Conservation (phyloP, 1,140 invertebrate genomes). For the Manduca sexta region DNA sequence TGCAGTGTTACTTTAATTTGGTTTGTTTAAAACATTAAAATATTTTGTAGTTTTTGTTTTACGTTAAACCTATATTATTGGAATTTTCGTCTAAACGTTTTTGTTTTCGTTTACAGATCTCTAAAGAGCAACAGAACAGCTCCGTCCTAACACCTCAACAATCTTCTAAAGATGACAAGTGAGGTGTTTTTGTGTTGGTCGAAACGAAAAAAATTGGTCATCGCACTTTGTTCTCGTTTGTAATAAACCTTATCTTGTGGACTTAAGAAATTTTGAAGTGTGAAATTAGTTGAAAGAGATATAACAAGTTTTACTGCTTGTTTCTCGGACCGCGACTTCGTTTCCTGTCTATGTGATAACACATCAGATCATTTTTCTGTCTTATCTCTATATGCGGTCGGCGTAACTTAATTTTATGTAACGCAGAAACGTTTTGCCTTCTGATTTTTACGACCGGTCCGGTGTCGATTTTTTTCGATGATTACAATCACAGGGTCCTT, state of each 20-base stretch:
- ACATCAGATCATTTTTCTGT: too few relatives aligned
- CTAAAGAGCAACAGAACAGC: constrained; percentile 23
- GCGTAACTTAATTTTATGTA: too few relatives aligned
- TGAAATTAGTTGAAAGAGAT: constrained; percentile 23
- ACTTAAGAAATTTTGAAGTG: constrained; percentile 23
- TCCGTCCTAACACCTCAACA: constrained; percentile 31
- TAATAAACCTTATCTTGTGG: constrained; percentile 3
- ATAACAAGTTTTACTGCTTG: background rate
- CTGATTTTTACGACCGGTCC: too few relatives aligned
- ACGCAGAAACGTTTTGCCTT: too few relatives aligned
- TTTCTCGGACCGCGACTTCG: background rate
- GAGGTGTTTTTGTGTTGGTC: constrained; percentile 47
- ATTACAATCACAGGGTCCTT: too few relatives aligned
- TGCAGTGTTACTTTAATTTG: too few relatives aligned
- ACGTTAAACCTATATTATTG: too few relatives aligned
- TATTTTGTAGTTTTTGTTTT: too few relatives aligned
- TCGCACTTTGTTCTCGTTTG: constrained; percentile 41
- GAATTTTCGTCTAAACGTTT: too few relatives aligned
- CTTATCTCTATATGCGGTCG: too few relatives aligned
- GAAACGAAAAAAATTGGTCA: constrained; percentile 34
- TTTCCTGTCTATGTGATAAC: background rate
- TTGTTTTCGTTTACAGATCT: constrained; percentile 11
- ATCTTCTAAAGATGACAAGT: constrained; percentile 29
- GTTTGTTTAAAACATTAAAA: too few relatives aligned
- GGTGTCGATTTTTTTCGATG: too few relatives aligned